These are phyloP conservation scores for Nannoperca obscura DNA, from an alignment of 2,797 vertebrate species.

Conservation along the genomic window DNA sequence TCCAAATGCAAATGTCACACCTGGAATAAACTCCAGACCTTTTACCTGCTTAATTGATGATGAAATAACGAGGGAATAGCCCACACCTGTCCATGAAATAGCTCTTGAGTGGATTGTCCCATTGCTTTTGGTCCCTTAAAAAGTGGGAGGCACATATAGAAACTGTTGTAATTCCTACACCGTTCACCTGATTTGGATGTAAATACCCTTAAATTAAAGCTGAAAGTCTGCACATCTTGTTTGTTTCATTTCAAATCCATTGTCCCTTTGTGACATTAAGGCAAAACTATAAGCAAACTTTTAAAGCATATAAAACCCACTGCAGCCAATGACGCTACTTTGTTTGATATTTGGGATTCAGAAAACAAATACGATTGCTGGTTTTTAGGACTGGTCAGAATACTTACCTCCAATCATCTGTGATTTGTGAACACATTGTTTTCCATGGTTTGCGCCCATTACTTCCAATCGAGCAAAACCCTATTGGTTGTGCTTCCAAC, in stretches of 20 bases:
- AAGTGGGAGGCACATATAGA: slow-evolving; percentile 34
- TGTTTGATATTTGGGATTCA: not conserved
- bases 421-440: not conserved
- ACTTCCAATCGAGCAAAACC: not conserved
- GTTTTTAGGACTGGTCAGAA: not conserved
- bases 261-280: not conserved
- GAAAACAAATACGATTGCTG: not conserved
- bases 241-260: too few relatives aligned
- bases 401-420: not conserved
- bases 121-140: too few relatives aligned
- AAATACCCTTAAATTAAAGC: slow-evolving; percentile 65
- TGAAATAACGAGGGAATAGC: too few relatives aligned
- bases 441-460: not conserved
- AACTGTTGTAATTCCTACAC: slow-evolving; percentile 66
- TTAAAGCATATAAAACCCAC: not conserved
- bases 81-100: too few relatives aligned
- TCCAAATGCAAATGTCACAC: too few relatives aligned
- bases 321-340: not conserved
- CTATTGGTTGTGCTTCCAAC: not conserved
- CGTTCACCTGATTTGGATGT: slow-evolving; percentile 62
- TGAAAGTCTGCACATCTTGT: slow-evolving; percentile 4
- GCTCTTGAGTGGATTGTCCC: too few relatives aligned
- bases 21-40: too few relatives aligned
- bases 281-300: not conserved
- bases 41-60: too few relatives aligned